Conservation (phyloP, 2,113 vertebrate genomes). For the Dicentrarchus labrax region DNA sequence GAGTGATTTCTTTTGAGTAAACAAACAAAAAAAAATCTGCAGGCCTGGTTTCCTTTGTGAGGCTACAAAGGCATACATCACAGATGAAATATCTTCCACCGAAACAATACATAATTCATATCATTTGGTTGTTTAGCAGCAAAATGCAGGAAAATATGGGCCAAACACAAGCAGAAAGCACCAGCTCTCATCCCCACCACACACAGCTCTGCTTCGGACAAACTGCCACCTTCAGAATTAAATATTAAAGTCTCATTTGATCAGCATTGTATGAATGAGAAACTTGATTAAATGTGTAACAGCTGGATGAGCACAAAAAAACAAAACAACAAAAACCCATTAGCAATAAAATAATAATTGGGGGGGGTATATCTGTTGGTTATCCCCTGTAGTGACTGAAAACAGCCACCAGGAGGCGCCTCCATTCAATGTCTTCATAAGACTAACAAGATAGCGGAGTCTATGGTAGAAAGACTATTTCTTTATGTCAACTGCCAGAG, state of each 20-base stretch:
- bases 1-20: conserved; percentile 67
- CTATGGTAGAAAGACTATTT: neutral
- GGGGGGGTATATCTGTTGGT: too few relatives aligned
- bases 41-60: conserved; percentile 37
- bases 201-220: neutral
- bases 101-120: conserved; percentile 33
- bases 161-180: neutral
- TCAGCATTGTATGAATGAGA: neutral
- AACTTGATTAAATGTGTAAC: neutral
- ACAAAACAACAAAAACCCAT: neutral
- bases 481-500: neutral
- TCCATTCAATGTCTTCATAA: conserved; percentile 28
- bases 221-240: neutral
- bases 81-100: neutral
- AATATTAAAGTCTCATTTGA: neutral
- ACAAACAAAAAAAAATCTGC: conserved; percentile 11
- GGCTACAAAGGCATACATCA: conserved; percentile 18
- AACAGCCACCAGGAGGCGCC: conserved; percentile 69
- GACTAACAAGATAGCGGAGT: too few relatives aligned
- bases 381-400: neutral
- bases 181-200: neutral
- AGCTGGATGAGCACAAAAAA: conserved; percentile 5
- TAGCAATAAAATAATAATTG: neutral
- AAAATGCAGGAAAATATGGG: conserved; percentile 24
- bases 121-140: conserved; percentile 28